Conservation (phyloP, 1,140 invertebrate species). For the Brachionus manjavacas region DNA sequence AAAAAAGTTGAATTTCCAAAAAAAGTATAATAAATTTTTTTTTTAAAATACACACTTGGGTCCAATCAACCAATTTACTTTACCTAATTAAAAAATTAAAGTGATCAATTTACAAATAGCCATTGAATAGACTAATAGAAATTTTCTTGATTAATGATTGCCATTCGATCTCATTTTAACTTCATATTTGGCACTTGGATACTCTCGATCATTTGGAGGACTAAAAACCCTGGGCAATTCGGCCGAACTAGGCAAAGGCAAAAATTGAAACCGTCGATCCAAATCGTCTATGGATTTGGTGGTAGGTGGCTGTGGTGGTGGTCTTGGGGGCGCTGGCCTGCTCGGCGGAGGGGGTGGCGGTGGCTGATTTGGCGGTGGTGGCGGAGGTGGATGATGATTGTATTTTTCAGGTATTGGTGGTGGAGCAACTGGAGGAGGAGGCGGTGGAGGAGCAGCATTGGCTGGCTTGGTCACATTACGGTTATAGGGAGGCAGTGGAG, state of each 20-base stretch:
- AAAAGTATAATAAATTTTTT: not conserved
- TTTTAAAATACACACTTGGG: not conserved
- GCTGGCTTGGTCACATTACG: not conserved
- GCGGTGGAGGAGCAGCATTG: not conserved
- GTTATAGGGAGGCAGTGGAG: not conserved
- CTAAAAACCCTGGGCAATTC: slow-evolving; percentile 4
- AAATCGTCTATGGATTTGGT: not conserved
- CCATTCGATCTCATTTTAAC: slow-evolving; percentile 11
- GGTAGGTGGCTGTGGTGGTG: slow-evolving; percentile 10
- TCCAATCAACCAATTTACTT: not conserved
- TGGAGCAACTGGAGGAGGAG: slow-evolving; percentile 19
- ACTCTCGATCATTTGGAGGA: slow-evolving; percentile 7
- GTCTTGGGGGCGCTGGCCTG: slow-evolving; percentile 27
- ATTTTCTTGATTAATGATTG: not conserved
- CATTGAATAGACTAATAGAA: not conserved
- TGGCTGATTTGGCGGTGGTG: slow-evolving; percentile 16
- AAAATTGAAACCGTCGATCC: slow-evolving; percentile 18
- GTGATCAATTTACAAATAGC: not conserved
- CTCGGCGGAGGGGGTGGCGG: not conserved
- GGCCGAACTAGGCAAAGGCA: not conserved
- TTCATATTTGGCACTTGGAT: slow-evolving; percentile 34
- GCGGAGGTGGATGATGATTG: not conserved
- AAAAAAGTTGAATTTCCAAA: not conserved
- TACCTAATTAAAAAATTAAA: not conserved
- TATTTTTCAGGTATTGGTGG: slow-evolving; percentile 12